Evolutionary conservation across 2,113 vertebrate species (phyloP).

Genomic region (Passer domesticus): DNA sequence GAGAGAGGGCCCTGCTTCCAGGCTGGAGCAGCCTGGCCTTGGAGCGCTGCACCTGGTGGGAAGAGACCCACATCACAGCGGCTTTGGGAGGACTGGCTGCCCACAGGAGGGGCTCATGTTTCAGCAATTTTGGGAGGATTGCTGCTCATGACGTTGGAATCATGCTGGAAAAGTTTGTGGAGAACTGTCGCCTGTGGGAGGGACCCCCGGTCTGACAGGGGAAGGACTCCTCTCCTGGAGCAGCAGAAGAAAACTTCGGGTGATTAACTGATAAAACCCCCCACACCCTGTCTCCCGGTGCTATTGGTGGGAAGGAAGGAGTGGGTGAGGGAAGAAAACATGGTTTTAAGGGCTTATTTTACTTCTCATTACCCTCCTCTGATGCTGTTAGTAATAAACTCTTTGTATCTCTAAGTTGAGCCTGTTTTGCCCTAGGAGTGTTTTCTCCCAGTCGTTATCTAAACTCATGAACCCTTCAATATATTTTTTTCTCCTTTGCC

Average conservation of each 20-base stretch:
- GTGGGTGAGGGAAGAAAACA: accelerated
- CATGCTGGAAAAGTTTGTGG: accelerated
- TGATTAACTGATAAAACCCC: not conserved
- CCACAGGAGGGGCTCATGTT: accelerated
- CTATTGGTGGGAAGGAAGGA: not conserved
- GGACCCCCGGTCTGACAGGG: accelerated
- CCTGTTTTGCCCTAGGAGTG: not conserved
- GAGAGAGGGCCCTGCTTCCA: not conserved
- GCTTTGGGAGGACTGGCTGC: accelerated
- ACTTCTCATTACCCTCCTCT: not conserved
- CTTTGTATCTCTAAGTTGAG: not conserved
- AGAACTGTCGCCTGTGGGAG: no score
- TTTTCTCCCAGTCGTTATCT: not conserved
- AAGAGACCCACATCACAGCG: accelerated
- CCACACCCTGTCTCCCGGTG: accelerated
- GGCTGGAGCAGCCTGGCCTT: not conserved
- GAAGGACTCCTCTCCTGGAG: not conserved
- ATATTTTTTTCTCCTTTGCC: not conserved
- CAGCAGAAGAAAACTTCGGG: accelerated
- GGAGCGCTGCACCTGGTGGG: accelerated
- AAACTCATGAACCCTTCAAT: no score
- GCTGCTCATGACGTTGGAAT: accelerated
- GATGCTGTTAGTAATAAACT: not conserved
- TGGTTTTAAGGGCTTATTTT: not conserved
- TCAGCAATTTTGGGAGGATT: not conserved